Evolutionary conservation across 2,888 invertebrate species (phyloP).

Genomic region (Drosophila imparisetae): DNA sequence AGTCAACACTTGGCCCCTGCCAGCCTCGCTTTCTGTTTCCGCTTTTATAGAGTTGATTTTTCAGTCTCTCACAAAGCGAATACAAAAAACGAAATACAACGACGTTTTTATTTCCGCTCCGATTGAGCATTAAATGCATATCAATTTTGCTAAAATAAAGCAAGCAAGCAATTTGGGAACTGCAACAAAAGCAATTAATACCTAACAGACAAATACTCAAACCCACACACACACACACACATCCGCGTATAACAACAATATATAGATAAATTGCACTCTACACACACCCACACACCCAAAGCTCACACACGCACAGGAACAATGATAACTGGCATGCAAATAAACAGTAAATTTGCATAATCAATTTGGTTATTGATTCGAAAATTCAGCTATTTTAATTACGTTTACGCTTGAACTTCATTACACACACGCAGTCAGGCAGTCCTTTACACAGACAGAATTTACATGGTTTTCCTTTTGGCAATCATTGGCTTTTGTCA

Average conservation of each 20-base stretch:
- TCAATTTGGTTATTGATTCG: constrained; percentile 79
- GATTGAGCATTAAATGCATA: constrained; percentile 74
- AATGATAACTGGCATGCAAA: constrained; percentile 63
- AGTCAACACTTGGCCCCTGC: constrained; percentile 19
- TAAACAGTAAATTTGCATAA: constrained; percentile 76
- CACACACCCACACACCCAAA: not conserved
- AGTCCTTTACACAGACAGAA: constrained; percentile 1
- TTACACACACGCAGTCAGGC: constrained; percentile 16
- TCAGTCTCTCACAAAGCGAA: constrained; percentile 16
- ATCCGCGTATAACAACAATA: constrained; percentile 10
- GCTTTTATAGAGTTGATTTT: constrained; percentile 55
- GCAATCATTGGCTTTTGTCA: constrained; percentile 32
- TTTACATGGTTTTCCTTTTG: constrained; percentile 20
- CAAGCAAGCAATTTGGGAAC: constrained; percentile 47
- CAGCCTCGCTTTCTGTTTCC: constrained; percentile 60
- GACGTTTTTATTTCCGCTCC: constrained; percentile 71
- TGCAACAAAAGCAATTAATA: constrained; percentile 74
- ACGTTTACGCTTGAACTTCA: constrained; percentile 55
- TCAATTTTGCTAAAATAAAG: constrained; percentile 58
- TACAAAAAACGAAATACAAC: constrained; percentile 17
- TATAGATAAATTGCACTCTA: constrained; percentile 24
- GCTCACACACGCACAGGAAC: constrained; percentile 10
- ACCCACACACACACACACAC: constrained; percentile 3
- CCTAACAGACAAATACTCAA: constrained; percentile 48
- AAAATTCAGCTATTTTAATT: constrained; percentile 74